Conservation (phyloP, 2,888 invertebrate species). For the Tachina grossa region DNA sequence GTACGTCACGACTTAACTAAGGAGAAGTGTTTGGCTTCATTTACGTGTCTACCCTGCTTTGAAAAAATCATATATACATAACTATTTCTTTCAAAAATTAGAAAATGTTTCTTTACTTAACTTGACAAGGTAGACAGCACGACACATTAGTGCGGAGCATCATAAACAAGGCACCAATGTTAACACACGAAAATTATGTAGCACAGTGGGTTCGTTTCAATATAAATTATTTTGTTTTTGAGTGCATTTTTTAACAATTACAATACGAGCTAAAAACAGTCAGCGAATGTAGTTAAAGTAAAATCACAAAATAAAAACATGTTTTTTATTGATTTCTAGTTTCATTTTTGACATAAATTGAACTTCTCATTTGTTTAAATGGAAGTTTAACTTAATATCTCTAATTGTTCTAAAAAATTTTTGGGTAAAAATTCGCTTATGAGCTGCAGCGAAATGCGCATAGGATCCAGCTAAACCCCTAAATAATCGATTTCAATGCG, state of each 20-base stretch:
- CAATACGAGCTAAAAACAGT: not conserved
- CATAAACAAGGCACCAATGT: not conserved
- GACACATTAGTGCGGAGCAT: constrained; percentile 14
- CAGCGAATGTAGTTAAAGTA: no score
- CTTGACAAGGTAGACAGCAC: constrained; percentile 29
- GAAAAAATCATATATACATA: constrained; percentile 10
- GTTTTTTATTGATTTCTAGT: no score
- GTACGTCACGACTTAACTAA: not conserved
- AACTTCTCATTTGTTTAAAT: no score
- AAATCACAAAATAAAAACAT: no score
- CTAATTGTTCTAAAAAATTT: no score
- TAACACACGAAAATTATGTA: not conserved
- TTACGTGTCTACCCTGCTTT: constrained; percentile 39
- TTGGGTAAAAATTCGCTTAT: no score
- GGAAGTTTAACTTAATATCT: no score
- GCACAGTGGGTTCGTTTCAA: constrained; percentile 9
- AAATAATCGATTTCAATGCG: no score
- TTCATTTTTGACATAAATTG: no score
- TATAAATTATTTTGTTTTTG: not conserved
- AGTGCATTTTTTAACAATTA: not conserved
- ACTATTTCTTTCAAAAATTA: constrained; percentile 11
- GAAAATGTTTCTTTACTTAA: not conserved
- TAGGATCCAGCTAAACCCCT: no score
- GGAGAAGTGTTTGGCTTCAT: not conserved
- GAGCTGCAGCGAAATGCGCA: no score